Conservation (phyloP, 2,888 invertebrate species). For the Balanococcus diminutus region DNA sequence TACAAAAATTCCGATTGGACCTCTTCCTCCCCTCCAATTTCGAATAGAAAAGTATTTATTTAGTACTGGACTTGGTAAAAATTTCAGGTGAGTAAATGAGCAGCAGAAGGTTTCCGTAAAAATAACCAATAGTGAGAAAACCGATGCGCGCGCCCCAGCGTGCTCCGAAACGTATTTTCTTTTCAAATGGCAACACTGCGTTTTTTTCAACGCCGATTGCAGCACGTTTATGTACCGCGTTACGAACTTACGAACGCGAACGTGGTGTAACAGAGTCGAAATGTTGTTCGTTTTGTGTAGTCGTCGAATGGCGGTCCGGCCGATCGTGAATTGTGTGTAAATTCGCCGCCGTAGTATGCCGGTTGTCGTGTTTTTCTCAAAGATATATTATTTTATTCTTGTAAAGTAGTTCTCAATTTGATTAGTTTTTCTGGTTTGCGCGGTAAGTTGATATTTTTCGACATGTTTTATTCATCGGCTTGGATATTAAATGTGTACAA, state of each 20-base stretch:
- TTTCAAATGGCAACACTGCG: slow-evolving; percentile 17
- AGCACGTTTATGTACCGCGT: slow-evolving; percentile 23
- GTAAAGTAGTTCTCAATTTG: background rate
- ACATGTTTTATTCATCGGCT: background rate
- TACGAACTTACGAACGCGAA: background rate
- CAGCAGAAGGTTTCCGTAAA: background rate
- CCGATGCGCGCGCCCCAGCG: background rate
- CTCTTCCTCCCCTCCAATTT: no score
- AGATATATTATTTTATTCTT: background rate
- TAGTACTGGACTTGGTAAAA: no score
- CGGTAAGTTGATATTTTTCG: background rate
- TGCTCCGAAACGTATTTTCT: background rate
- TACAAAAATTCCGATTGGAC: no score
- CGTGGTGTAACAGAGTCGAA: background rate
- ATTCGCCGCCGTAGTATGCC: background rate
- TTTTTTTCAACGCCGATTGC: background rate
- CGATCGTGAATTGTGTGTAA: background rate
- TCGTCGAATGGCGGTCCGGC: background rate
- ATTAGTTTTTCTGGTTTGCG: slow-evolving; percentile 21
- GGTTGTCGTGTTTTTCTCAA: slow-evolving; percentile 4
- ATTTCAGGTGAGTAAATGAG: no score
- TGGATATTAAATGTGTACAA: background rate
- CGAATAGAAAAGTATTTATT: no score
- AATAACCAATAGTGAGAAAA: no score
- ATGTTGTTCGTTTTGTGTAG: slow-evolving; percentile 8